phyloP scores from a whole-genome alignment of 2,113 vertebrate genomes.

The Peromyscus leucopus region DNA sequence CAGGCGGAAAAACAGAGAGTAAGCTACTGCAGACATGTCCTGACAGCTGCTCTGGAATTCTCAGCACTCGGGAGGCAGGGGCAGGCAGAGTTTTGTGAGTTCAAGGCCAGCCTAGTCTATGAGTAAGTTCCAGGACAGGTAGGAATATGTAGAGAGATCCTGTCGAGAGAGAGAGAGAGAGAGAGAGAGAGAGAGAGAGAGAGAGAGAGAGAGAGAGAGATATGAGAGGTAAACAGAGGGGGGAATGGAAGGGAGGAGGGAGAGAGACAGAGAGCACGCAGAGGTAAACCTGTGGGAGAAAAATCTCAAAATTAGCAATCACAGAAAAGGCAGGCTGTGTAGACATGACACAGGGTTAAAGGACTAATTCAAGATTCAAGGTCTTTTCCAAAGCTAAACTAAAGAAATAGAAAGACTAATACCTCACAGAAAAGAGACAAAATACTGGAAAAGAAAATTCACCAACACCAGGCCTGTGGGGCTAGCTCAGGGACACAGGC shows the following conservation, averaged over 20 bases:
- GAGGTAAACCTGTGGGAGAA: not conserved
- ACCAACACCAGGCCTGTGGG: not conserved
- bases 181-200: too few species aligned
- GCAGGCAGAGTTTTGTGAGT: not conserved
- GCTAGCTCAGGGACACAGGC: not conserved
- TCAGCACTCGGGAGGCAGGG: not conserved
- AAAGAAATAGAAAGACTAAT: conserved; percentile 13
- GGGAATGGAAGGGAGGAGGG: too few species aligned
- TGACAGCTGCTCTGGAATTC: not conserved
- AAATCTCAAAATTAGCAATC: not conserved
- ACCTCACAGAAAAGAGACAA: not conserved
- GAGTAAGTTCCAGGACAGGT: not conserved
- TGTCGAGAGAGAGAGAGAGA: not conserved
- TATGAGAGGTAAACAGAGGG: too few species aligned
- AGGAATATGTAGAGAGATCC: not conserved
- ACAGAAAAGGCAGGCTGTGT: not conserved
- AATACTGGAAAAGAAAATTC: conserved; percentile 25
- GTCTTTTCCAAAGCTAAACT: not conserved
- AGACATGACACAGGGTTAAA: not conserved
- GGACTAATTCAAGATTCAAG: not conserved
- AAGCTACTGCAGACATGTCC: not conserved
- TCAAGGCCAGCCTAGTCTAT: not conserved
- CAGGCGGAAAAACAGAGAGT: not conserved
- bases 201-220: too few species aligned
- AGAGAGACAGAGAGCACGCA: too few species aligned